Evolutionary conservation across 2,888 invertebrate species (phyloP).

Genomic region (Yponomeuta malinellus): DNA sequence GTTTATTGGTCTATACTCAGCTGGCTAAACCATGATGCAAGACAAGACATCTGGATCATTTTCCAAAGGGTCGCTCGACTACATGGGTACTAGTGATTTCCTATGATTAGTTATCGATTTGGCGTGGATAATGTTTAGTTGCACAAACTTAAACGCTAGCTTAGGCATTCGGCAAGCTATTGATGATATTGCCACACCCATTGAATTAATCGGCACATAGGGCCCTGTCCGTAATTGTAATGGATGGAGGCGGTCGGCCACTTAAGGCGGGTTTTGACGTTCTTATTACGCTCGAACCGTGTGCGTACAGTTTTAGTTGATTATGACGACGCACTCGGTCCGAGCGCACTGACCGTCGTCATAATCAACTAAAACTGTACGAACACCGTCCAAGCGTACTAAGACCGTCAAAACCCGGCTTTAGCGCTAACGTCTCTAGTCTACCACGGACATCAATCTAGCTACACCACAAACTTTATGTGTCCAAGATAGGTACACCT

Average conservation of each 20-base stretch:
- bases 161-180: neutral
- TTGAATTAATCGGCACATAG: neutral
- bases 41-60: neutral
- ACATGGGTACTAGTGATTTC: neutral
- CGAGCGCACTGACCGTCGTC: too few relatives aligned
- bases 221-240: neutral
- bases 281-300: too few relatives aligned
- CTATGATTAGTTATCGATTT: neutral
- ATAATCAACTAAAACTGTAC: too few relatives aligned
- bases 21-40: too few relatives aligned
- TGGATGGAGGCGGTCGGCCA: neutral
- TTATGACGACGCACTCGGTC: too few relatives aligned
- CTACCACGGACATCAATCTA: too few relatives aligned
- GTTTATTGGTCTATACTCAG: too few relatives aligned
- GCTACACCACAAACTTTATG: too few relatives aligned
- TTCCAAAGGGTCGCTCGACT: neutral
- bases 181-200: neutral
- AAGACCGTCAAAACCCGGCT: too few relatives aligned
- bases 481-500: too few relatives aligned
- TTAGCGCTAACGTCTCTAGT: neutral
- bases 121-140: neutral
- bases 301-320: too few relatives aligned
- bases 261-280: neutral
- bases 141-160: neutral
- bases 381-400: too few relatives aligned